Base-by-base conservation (phyloP, 1,140 invertebrate genomes). In the Brachionus paranguensis region DNA sequence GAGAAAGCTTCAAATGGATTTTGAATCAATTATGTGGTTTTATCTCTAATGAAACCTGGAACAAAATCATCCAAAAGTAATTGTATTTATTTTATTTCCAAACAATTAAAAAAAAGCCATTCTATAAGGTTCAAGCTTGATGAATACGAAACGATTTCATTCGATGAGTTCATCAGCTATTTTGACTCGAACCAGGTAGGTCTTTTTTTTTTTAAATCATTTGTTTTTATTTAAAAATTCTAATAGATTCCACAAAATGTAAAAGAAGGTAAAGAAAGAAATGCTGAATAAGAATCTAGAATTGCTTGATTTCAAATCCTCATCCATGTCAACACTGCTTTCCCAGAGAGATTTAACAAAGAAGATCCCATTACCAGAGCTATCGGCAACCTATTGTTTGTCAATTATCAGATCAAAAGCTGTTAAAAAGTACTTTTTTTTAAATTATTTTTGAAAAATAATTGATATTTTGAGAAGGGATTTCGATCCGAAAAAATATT, bases 21-120 rank as follows among this genome's bases (percentile, higher is more conserved):
- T 24, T 83, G 20, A 45, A 47, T 5, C 81, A 83, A 55, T 55
- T 83, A 17, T 83, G 81, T 72, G 81, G 81, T 24, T 83, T 33
- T 37, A 70, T 83, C 1, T 43, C 60, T 11, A 83, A 83, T 72
- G 81, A 83, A n/a, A 14, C 37, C 1, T 83, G 81, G 81, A 12
- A 50, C n/a, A 72, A 83, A 83, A 68, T 70, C 24, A 12, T 41
- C 1, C 11, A 45, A 68, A 72, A 68, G 81, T 83, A 83, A 24
- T 29, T 14, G 3, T 4, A 33, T 70, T 70, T 37, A 37, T 6
- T 70, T 37, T 33, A 41, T 33, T n/a, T 37, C 6, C 0, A 6
- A 37, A 37, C 0, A 37, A 37, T 37, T 7, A 37, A 37, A 37
- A 6, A 37, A 37, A 37, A 7, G 0, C 0, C 6, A 29, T 37